Percentiles rank a stretch among this genome's conserved stretches.
These are phyloP conservation scores for Heliconius aoede DNA, from an alignment of 2,888 invertebrate species.

Conservation along the genomic window DNA sequence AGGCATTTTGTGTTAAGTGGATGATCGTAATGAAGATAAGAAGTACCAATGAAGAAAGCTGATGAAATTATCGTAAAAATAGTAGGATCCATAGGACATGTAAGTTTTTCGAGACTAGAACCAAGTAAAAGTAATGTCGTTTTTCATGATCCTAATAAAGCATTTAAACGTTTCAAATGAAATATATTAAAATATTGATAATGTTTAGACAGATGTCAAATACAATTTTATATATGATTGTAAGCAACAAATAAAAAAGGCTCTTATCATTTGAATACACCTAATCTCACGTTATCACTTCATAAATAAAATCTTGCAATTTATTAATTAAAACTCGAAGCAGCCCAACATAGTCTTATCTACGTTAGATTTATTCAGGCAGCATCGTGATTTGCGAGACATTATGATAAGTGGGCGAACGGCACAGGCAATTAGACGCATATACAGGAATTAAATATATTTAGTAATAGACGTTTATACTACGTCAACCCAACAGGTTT, in stretches of 20 bases:
- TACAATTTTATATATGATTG: background rate
- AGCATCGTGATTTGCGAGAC: constrained; percentile 79
- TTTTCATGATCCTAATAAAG: background rate
- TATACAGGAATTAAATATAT: constrained; percentile 73
- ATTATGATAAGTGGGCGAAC: constrained; percentile 81
- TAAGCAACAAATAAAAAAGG: background rate
- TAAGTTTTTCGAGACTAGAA: background rate
- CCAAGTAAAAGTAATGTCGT: too few relatives aligned
- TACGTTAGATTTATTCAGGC: constrained; percentile 74
- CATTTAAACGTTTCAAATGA: background rate
- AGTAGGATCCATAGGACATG: background rate
- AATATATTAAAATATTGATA: background rate
- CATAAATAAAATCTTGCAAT: constrained; percentile 25
- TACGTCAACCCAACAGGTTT: constrained; percentile 41
- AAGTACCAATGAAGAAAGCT: too few relatives aligned
- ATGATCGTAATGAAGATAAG: too few relatives aligned
- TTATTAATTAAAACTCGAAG: constrained; percentile 26
- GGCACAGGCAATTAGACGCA: constrained; percentile 75
- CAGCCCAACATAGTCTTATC: constrained; percentile 66
- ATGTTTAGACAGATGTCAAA: background rate
- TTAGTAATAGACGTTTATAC: constrained; percentile 57
- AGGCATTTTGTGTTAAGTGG: too few relatives aligned
- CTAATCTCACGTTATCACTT: constrained; percentile 15
- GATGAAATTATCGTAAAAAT: background rate
- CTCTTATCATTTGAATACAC: background rate